Evolutionary conservation across 2,888 invertebrate genomes (phyloP).

Genomic region (Periphyllus acericola): DNA sequence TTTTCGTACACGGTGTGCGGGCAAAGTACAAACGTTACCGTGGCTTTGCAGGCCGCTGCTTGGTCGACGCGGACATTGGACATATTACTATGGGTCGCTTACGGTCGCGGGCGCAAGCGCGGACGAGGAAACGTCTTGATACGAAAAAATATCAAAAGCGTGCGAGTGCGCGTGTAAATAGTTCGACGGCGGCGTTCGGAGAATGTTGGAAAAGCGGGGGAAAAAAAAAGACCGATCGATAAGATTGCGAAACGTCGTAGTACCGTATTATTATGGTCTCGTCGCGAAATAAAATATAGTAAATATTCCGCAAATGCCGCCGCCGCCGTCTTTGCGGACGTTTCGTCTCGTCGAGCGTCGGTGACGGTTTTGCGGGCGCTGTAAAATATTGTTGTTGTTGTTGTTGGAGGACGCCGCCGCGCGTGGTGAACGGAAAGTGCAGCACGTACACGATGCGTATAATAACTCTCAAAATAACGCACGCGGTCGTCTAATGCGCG

Average conservation of each 20-base stretch:
- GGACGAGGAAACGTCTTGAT: not conserved
- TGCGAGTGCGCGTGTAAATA: no score
- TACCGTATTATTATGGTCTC: not conserved
- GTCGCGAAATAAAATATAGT: not conserved
- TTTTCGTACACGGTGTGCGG: no score
- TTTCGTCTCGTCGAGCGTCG: no score
- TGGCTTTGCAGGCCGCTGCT: no score
- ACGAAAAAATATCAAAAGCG: no score
- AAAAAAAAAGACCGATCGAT: not conserved
- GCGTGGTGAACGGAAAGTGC: not conserved
- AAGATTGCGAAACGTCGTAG: not conserved
- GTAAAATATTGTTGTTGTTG: not conserved
- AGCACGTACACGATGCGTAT: not conserved
- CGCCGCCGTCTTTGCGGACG: not conserved
- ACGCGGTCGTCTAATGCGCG: not conserved
- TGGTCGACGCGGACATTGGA: no score
- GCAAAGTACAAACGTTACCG: no score
- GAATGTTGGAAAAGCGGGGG: not conserved
- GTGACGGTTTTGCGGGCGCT: not conserved
- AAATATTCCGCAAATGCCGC: not conserved
- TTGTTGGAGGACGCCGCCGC: slow-evolving; percentile 18
- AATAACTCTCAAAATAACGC: slow-evolving; percentile 17
- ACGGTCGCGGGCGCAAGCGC: no score
- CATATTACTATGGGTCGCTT: no score
- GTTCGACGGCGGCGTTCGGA: not conserved